Evolutionary conservation across 1,140 invertebrate genomes (phyloP).

Genomic region (Maconellicoccus hirsutus): DNA sequence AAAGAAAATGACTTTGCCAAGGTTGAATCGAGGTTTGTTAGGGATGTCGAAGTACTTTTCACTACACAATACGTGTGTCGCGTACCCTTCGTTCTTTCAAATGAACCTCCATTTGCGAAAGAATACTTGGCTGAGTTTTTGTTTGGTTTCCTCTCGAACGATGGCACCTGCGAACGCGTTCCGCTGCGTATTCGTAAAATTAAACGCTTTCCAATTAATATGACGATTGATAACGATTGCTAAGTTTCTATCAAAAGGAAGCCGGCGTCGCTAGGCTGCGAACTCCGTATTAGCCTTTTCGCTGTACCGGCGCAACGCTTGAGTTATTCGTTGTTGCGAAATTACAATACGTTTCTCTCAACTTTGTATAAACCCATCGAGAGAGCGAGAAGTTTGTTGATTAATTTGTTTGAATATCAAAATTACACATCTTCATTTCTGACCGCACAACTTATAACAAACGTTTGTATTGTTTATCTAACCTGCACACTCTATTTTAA

Average conservation of each 20-base stretch:
- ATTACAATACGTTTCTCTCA: too few relatives aligned
- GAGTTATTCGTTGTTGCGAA: too few relatives aligned
- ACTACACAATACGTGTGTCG: not conserved
- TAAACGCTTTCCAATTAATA: too few relatives aligned
- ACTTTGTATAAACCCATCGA: too few relatives aligned
- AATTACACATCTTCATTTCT: not conserved
- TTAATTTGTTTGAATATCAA: conserved; percentile 1
- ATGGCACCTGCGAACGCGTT: too few relatives aligned
- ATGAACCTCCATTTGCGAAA: not conserved
- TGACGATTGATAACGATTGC: too few relatives aligned
- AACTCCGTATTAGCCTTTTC: too few relatives aligned
- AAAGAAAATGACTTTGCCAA: not conserved
- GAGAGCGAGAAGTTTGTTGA: not conserved
- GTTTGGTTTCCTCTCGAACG: conserved; percentile 7
- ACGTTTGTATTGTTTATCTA: not conserved
- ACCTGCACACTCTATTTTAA: not conserved
- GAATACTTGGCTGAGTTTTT: not conserved
- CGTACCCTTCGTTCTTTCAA: not conserved
- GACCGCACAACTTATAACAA: not conserved
- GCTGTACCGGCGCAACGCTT: too few relatives aligned
- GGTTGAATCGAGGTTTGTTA: not conserved
- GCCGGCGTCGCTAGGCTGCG: too few relatives aligned
- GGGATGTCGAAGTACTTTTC: not conserved
- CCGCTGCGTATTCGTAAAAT: too few relatives aligned
- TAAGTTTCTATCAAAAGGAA: too few relatives aligned